Conservation (phyloP, 2,888 invertebrate genomes). For the Drosophila paramelanica region DNA sequence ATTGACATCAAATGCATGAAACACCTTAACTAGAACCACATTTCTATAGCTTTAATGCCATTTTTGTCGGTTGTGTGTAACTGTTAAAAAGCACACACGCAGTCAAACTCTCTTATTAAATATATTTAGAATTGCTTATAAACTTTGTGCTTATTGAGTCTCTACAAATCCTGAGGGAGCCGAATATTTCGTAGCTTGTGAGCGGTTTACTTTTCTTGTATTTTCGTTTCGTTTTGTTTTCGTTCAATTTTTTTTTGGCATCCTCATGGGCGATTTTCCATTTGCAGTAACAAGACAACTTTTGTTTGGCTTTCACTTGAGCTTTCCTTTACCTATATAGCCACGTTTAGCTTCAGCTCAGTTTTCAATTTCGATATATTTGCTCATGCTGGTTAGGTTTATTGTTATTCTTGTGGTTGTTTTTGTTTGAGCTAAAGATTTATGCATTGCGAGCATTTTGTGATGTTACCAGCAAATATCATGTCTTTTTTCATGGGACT, state of each 20-base stretch:
- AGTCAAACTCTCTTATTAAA: slow-evolving; percentile 45
- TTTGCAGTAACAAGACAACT: slow-evolving; percentile 34
- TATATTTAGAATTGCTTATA: slow-evolving; percentile 61
- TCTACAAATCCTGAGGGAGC: slow-evolving; percentile 40
- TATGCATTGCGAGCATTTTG: slow-evolving; percentile 37
- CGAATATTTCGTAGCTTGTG: slow-evolving; percentile 39
- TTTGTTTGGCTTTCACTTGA: slow-evolving; percentile 60
- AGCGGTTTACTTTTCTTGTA: slow-evolving; percentile 30
- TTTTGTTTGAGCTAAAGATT: slow-evolving; percentile 56
- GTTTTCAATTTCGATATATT: slow-evolving; percentile 73
- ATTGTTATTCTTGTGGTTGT: slow-evolving; percentile 27
- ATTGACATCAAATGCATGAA: not conserved
- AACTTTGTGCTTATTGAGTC: slow-evolving; percentile 52
- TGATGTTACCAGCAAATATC: slow-evolving; percentile 58
- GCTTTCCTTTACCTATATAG: slow-evolving; percentile 38
- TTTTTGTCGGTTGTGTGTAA: slow-evolving; percentile 17
- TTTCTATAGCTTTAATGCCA: slow-evolving; percentile 8
- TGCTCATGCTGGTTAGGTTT: slow-evolving; percentile 64
- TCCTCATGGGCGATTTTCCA: slow-evolving; percentile 23
- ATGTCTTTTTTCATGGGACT: slow-evolving; percentile 37
- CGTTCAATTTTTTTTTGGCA: slow-evolving; percentile 7
- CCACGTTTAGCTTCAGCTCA: slow-evolving; percentile 46
- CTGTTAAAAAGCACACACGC: slow-evolving; percentile 1
- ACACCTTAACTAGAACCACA: not conserved
- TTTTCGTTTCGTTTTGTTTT: not conserved